These are phyloP conservation scores for Mus spicilegus DNA, from an alignment of 2,113 vertebrate genomes.

Conservation along the genomic window DNA sequence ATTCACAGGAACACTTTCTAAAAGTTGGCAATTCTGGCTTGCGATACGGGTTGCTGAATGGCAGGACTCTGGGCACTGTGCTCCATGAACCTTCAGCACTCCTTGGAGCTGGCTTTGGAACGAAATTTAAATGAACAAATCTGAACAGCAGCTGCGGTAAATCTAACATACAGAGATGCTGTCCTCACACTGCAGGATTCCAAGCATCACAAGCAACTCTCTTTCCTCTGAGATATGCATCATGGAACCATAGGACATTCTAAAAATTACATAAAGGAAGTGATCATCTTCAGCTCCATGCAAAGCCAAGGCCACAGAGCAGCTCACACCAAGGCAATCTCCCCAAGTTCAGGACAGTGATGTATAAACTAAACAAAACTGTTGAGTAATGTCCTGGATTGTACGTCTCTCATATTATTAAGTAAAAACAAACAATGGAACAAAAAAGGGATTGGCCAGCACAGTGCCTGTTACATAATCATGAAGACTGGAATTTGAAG, in stretches of 20 bases:
- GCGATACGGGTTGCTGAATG: conserved; percentile 31
- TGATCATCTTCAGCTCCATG: neutral
- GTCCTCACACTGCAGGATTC: neutral
- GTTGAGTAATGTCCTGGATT: neutral
- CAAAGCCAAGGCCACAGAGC: neutral
- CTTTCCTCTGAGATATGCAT: neutral
- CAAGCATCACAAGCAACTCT: neutral
- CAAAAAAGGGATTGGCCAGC: neutral
- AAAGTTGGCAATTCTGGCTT: conserved; percentile 49
- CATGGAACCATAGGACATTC: neutral
- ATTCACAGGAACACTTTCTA: conserved; percentile 54
- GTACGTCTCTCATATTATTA: neutral
- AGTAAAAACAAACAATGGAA: neutral
- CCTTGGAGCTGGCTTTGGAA: conserved; percentile 35
- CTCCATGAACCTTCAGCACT: conserved; percentile 63
- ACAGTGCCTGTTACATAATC: neutral
- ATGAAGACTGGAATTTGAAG: neutral
- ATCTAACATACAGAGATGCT: conserved; percentile 15
- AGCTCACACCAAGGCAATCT: neutral
- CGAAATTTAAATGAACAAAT: conserved; percentile 57
- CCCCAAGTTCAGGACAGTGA: neutral
- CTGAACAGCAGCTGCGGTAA: conserved; percentile 3
- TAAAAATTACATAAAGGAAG: neutral
- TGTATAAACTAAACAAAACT: neutral
- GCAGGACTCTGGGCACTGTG: conserved; percentile 40